Conservation (phyloP, 1,140 invertebrate species). For the Oryctes rhinoceros region DNA sequence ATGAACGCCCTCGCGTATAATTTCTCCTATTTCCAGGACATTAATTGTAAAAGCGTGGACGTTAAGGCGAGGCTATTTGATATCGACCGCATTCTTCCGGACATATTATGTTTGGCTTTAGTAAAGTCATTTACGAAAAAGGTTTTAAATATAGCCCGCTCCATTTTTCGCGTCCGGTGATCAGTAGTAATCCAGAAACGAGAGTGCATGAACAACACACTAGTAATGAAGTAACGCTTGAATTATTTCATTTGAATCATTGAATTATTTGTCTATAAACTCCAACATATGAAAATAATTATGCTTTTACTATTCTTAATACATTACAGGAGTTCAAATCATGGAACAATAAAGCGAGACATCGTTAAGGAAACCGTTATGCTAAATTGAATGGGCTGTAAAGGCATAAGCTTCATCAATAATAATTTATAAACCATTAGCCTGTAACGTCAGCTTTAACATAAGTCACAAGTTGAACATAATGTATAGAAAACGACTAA, state of each 20-base stretch:
- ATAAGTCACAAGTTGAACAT: too few relatives aligned
- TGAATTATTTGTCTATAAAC: not conserved
- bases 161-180: not conserved
- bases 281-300: too few relatives aligned
- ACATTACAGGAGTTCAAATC: too few relatives aligned
- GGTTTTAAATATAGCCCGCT: not conserved
- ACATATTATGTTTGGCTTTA: not conserved
- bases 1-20: not conserved
- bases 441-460: too few relatives aligned
- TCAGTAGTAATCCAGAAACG: not conserved
- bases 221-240: too few relatives aligned
- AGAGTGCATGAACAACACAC: not conserved
- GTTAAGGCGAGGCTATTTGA: constrained; percentile 14
- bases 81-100: constrained; percentile 1
- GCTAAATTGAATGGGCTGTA: too few relatives aligned
- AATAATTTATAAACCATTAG: too few relatives aligned
- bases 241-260: not conserved
- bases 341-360: too few relatives aligned
- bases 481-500: too few relatives aligned
- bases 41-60: constrained; percentile 3
- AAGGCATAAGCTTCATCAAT: too few relatives aligned
- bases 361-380: too few relatives aligned
- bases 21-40: constrained; percentile 5
- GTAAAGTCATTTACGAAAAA: not conserved
- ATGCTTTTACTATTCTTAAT: too few relatives aligned